Evolutionary conservation across 2,113 vertebrate genomes (phyloP).

Genomic region (Orycteropus afer): DNA sequence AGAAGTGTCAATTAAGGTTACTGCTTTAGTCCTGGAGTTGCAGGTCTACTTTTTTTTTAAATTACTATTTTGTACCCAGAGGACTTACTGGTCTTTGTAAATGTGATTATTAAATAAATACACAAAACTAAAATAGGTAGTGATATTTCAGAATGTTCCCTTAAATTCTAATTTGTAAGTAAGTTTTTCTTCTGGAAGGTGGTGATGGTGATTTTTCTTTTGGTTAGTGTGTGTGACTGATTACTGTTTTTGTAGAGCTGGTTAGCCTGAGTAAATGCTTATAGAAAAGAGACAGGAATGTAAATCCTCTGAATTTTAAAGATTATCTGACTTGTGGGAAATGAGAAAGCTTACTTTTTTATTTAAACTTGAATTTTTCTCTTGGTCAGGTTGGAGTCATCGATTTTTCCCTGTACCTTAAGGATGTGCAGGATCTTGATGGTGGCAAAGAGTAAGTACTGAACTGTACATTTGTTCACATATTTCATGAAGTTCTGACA

Average conservation of each 20-base stretch:
- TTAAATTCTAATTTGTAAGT: not conserved
- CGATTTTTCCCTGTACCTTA: slow-evolving; percentile 98
- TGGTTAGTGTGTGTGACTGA: not conserved
- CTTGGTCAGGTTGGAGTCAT: slow-evolving; percentile 94
- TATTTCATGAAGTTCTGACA: not conserved
- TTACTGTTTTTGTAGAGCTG: not conserved
- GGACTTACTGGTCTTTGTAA: not conserved
- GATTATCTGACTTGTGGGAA: not conserved
- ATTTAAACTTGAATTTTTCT: slow-evolving; percentile 57
- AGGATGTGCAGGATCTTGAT: slow-evolving; percentile 90
- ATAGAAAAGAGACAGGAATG: not conserved
- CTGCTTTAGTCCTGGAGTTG: not conserved
- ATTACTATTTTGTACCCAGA: not conserved
- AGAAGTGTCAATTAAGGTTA: not conserved
- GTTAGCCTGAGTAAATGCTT: not conserved
- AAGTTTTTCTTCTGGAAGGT: slow-evolving; percentile 15
- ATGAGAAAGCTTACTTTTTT: not conserved
- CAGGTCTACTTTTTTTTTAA: not conserved
- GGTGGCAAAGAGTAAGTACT: slow-evolving; percentile 92
- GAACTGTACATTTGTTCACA: fast-evolving
- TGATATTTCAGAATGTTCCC: not conserved
- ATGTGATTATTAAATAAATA: not conserved
- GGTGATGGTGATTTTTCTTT: not conserved
- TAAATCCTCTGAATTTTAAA: not conserved
- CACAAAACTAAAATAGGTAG: not conserved